These are phyloP conservation scores for Coccyzus lansbergi DNA, from an alignment of 2,797 vertebrate genomes.

Conservation along the genomic window DNA sequence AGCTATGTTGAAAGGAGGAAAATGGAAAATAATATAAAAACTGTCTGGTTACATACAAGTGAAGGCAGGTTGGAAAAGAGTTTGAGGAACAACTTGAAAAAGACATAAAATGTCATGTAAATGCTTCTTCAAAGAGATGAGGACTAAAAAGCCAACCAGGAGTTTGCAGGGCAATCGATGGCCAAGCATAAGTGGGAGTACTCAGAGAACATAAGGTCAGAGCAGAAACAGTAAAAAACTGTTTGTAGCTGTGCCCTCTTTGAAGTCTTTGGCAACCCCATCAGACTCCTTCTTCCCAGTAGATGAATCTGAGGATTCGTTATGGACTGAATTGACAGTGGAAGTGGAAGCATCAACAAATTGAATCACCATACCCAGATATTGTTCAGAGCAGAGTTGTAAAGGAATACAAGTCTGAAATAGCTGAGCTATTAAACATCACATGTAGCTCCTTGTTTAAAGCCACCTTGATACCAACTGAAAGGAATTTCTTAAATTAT, in stretches of 20 bases:
- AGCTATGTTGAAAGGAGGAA: neutral
- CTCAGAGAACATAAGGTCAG: neutral
- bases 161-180: neutral
- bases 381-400: neutral
- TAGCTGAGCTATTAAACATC: neutral
- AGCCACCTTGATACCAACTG: neutral
- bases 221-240: neutral
- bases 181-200: neutral
- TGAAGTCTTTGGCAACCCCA: neutral
- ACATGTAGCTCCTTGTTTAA: neutral
- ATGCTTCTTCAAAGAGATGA: neutral
- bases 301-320: neutral
- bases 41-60: neutral
- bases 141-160: neutral
- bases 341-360: neutral
- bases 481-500: neutral
- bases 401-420: neutral
- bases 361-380: neutral
- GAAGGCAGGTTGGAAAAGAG: neutral
- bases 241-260: neutral
- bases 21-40: conserved; percentile 17
- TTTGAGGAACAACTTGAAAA: neutral
- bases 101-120: neutral
- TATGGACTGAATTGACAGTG: neutral
- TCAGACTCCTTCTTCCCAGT: neutral